Percentiles rank a stretch among this genome's conserved stretches.
These are phyloP conservation scores for Tretioscincus oriximinensis DNA, from an alignment of 2,113 vertebrate genomes.

Conservation along the genomic window DNA sequence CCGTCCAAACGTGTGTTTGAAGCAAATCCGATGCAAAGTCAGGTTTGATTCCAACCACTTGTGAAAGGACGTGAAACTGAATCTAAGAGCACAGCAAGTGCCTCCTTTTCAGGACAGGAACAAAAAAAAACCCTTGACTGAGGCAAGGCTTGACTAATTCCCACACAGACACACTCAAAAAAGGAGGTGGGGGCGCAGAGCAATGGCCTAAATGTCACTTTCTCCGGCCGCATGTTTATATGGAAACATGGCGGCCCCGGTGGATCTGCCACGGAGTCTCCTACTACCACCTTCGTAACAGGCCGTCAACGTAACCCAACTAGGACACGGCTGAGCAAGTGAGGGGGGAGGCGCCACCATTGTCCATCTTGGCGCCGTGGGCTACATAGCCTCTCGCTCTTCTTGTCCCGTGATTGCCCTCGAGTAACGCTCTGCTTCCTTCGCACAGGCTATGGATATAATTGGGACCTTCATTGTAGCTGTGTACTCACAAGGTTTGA, in stretches of 20 bases:
- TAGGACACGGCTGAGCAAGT: background rate
- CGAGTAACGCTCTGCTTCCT: constrained; percentile 43
- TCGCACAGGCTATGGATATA: constrained; percentile 84
- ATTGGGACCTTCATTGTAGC: too few species aligned
- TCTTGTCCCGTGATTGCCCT: background rate
- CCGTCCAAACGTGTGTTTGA: background rate
- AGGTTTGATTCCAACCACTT: background rate
- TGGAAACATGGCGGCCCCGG: constrained; percentile 89
- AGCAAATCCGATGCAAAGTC: background rate
- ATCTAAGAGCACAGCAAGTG: background rate
- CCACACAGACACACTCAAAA: background rate
- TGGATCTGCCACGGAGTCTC: constrained; percentile 21
- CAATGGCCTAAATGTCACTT: constrained; percentile 71
- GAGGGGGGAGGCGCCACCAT: background rate
- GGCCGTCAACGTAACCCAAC: background rate
- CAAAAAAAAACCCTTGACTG: too few species aligned
- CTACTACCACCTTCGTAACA: constrained; percentile 39
- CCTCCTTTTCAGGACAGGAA: too few species aligned
- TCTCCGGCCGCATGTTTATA: constrained; percentile 87
- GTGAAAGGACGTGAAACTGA: background rate
- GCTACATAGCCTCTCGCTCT: background rate
- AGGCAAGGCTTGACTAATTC: background rate
- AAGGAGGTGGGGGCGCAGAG: constrained; percentile 11
- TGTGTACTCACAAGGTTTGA: too few species aligned
- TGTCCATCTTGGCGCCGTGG: background rate